Evolutionary conservation across 2,888 invertebrate species (phyloP), one percentile per base, ranked within the genome.

Genomic region (Trypoxylon attenuatum): DNA sequence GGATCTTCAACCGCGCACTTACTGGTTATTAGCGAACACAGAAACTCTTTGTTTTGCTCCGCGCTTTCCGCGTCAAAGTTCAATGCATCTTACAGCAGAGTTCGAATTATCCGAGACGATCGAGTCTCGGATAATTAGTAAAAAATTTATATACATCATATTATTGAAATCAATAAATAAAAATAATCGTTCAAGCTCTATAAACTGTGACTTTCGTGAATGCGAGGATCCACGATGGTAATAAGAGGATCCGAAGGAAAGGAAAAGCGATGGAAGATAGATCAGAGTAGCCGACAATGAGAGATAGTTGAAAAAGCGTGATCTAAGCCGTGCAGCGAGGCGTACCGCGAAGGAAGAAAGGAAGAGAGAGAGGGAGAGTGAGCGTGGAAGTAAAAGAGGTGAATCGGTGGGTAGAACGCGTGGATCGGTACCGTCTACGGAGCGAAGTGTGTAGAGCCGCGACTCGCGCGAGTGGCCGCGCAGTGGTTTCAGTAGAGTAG

Each of bases 361-460:
- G 53, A 50, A 53, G 59, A 59, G 25, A 41, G 16, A 59, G 51
- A 54, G 56, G 42, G 59, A 54, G 47, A 22, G 43, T 38, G 47
- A 39, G 56, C 27, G 50, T 38, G 42, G 54, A 59, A 39, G 49
- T 43, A 23, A 60, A 41, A 43, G 68, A 66, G 64, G 64, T 46
- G 62, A 52, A 67, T 62, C 63, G 60, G 42, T 18, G 39, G 16
- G 52, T 25, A 45, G 39, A 27, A 46, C 52, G 51, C 51, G 56
- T 53, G 62, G 55, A 49, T 21, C 59, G 72, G 68, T 57, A 60
- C 68, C 68, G 72, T 64, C 72, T 75, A 70, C 63, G 67, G 71
- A 58, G 61, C 50, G 60, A 23, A 54, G 54, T 21, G 67, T 50
- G 59, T 50, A 45, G 53, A 61, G 29, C 25, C 21, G 55, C 33